Conservation (phyloP, 2,113 vertebrate species). For the Dromiciops gliroides region DNA sequence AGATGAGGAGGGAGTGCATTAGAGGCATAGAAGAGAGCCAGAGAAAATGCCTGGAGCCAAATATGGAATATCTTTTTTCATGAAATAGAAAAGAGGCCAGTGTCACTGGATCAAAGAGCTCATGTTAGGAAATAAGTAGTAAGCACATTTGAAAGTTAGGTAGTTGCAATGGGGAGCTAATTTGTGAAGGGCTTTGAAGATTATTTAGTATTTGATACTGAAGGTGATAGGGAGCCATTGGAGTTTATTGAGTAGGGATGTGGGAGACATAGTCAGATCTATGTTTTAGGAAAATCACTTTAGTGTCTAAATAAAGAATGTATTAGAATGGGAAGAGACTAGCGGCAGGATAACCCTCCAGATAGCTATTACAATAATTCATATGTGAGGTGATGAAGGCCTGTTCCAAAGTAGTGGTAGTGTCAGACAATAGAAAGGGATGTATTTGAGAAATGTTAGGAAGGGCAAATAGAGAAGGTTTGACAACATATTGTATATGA, state of each 20-base stretch:
- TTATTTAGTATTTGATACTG: not conserved
- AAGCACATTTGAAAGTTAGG: not conserved
- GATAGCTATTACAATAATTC: not conserved
- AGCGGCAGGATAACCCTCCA: not conserved
- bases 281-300: too few species aligned
- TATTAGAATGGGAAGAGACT: not conserved
- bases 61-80: not conserved
- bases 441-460: not conserved
- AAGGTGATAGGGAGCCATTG: not conserved
- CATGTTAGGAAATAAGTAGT: not conserved
- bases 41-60: too few species aligned
- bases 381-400: not conserved
- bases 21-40: too few species aligned
- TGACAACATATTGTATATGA: not conserved
- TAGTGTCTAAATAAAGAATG: not conserved
- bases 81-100: not conserved
- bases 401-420: not conserved
- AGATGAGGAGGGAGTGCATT: too few species aligned
- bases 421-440: not conserved
- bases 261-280: not conserved
- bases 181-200: too few species aligned
- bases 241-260: not conserved
- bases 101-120: too few species aligned
- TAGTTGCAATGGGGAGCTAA: too few species aligned
- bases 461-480: not conserved